Evolutionary conservation across 2,113 vertebrate species (phyloP).

Genomic region (Pterophyllum scalare): DNA sequence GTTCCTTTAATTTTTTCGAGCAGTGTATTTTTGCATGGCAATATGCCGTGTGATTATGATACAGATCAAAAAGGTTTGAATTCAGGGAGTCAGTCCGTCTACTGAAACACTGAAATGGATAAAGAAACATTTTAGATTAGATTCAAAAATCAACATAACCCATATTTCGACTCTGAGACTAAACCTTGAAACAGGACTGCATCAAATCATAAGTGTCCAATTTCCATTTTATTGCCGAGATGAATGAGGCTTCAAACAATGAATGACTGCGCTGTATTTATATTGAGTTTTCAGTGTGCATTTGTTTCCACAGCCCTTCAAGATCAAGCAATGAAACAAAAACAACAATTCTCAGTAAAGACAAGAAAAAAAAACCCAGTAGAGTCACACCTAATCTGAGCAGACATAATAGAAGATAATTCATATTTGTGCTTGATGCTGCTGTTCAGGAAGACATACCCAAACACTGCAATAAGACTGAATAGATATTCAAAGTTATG

Average conservation of each 20-base stretch:
- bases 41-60: not conserved
- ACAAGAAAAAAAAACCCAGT: not conserved
- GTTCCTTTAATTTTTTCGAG: too few species aligned
- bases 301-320: conserved; percentile 5
- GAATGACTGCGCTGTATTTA: conserved; percentile 5
- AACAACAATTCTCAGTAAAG: not conserved
- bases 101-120: not conserved
- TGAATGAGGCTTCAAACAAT: conserved; percentile 15
- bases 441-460: not conserved
- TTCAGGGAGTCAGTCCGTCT: conserved; percentile 5
- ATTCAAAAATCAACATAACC: not conserved
- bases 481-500: not conserved
- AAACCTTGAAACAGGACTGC: conserved; percentile 17
- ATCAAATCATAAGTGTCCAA: not conserved
- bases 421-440: not conserved
- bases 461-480: not conserved
- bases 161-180: conserved; percentile 1
- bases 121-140: not conserved
- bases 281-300: not conserved
- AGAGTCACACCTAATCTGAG: not conserved
- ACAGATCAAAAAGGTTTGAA: conserved; percentile 7
- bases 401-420: conserved; percentile 1
- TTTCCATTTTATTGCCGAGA: conserved; percentile 15
- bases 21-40: not conserved
- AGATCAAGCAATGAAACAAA: conserved; percentile 18